phyloP scores from a whole-genome alignment of 2,888 invertebrate genomes.

The Drosophila acutilabella region DNA sequence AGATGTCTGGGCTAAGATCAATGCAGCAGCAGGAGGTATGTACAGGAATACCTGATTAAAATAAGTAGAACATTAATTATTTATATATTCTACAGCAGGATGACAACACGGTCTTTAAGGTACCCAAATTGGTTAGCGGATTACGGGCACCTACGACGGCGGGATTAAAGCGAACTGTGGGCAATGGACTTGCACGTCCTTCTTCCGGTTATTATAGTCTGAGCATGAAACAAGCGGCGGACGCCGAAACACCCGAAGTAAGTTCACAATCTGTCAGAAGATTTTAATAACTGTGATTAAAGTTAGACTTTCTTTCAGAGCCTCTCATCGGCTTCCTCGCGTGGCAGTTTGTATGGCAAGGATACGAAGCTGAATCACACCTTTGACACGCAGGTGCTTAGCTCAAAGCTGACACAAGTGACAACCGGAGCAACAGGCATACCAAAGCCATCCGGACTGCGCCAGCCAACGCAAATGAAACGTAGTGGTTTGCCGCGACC shows the following conservation, averaged over 20 bases:
- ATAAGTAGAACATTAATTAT: background rate
- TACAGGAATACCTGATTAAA: background rate
- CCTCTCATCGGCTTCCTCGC: constrained; percentile 84
- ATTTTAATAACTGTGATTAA: background rate
- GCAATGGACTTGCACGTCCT: constrained; percentile 81
- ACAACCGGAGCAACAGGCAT: constrained; percentile 81
- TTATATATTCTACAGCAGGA: constrained; percentile 46
- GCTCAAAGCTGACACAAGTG: constrained; percentile 73
- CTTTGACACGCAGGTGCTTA: constrained; percentile 51
- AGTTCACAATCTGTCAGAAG: background rate
- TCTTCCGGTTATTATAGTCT: constrained; percentile 84
- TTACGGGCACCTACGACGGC: constrained; percentile 73
- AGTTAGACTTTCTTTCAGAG: constrained; percentile 67
- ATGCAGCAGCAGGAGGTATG: constrained; percentile 52
- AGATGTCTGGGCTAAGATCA: constrained; percentile 27
- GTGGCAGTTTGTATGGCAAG: constrained; percentile 78
- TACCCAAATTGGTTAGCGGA: constrained; percentile 81
- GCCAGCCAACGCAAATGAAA: constrained; percentile 82
- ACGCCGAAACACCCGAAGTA: constrained; percentile 77
- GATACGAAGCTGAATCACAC: constrained; percentile 43
- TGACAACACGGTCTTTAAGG: constrained; percentile 76
- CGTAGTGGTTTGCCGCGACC: constrained; percentile 84
- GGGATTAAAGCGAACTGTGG: constrained; percentile 69
- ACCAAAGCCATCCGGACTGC: constrained; percentile 83
- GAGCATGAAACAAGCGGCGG: constrained; percentile 60